Evolutionary conservation across 2,113 vertebrate species (phyloP).

Genomic region (Zosterops hypoxanthus): DNA sequence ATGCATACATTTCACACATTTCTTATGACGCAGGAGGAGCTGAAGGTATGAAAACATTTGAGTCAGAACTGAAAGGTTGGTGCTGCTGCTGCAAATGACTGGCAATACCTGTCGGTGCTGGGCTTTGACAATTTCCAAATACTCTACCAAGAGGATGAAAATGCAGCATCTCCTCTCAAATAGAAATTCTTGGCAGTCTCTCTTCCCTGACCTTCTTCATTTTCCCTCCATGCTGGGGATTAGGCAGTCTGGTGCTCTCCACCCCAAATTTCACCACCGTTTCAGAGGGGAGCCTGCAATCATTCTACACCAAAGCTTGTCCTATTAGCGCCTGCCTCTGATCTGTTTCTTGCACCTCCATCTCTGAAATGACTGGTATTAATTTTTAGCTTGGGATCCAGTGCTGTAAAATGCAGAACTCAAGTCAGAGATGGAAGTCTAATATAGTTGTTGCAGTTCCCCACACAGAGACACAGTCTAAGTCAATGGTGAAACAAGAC

Average conservation of each 20-base stretch:
- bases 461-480: background rate
- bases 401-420: background rate
- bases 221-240: background rate
- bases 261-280: background rate
- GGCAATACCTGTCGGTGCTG: background rate
- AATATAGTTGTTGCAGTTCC: background rate
- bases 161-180: background rate
- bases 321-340: background rate
- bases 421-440: background rate
- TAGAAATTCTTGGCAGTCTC: background rate
- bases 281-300: background rate
- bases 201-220: background rate
- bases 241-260: background rate
- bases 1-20: background rate
- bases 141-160: background rate
- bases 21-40: background rate
- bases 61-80: background rate
- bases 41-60: background rate
- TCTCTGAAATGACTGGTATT: background rate
- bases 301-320: background rate
- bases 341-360: background rate
- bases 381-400: background rate
- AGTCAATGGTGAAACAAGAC: background rate
- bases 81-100: background rate
- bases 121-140: background rate